Base-by-base conservation (phyloP, 2,888 invertebrate genomes). In the Morpho achilles region DNA sequence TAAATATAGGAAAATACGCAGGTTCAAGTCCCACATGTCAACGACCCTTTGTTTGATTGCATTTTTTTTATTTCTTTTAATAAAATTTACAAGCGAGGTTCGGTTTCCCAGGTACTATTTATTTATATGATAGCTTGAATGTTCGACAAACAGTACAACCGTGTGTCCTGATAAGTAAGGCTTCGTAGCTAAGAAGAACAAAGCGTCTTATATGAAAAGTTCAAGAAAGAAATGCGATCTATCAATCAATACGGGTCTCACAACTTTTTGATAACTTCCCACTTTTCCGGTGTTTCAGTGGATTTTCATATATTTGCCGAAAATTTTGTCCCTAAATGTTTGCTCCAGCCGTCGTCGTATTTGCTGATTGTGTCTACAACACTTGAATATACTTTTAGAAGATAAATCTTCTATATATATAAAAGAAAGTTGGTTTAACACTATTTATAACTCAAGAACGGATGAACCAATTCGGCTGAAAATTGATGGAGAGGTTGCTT, bases 181-280 rank as follows among this genome's bases (percentile, higher is more conserved):
- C 64, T 59, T 64, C 50, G 41, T 56, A 46, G 41, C 41, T 1
- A 41, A 41, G 45, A 22, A 41, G 53, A 60, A 66, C 64, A 67
- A 69, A 65, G 51, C 62, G 51, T 45, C 58, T 57, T 59, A 58
- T 60, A 58, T 56, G 57, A 57, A 61, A 62, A 63, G 58, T 60
- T 59, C 49, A 53, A 47, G 64, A 65, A 68, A 69, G 64, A 65
- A 69, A 66, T 62, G 61, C 62, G 59, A 67, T 67, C 66, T 63
- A 70, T 69, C 70, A 67, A 70, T 68, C 69, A 69, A 68, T 66
- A 62, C 23, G 41, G 43, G 48, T 61, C 64, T 66, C 63, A 63
- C 59, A 61, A 66, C 59, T 67, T 61, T 57, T 56, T 61, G 55
- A 53, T 53, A 65, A 65, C 55, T 64, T 62, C 22, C 41, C 50